Percentiles rank a stretch among this genome's conserved stretches.
Evolutionary conservation across 1,140 invertebrate genomes (phyloP).

Genomic region (Homarus americanus): DNA sequence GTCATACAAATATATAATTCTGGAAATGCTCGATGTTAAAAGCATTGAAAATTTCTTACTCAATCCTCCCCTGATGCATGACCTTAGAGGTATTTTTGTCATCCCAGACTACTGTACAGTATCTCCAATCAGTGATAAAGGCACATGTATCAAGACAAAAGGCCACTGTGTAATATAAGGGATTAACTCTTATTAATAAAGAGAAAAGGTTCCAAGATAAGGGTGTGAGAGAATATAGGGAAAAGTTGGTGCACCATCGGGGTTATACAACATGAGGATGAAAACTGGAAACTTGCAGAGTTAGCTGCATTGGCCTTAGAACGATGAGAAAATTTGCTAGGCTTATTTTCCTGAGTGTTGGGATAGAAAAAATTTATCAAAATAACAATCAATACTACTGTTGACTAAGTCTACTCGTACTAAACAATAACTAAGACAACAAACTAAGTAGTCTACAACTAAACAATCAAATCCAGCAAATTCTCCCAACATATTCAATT

Average conservation of each 20-base stretch:
- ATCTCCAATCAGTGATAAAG: conserved; percentile 30
- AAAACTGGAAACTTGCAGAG: conserved; percentile 70
- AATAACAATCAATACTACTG: conserved; percentile 60
- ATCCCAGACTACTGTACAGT: no score
- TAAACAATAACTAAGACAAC: conserved; percentile 63
- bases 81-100: background rate
- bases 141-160: conserved; percentile 32
- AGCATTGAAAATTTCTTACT: background rate
- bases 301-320: conserved; percentile 68
- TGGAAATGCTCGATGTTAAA: background rate
- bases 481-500: conserved; percentile 70
- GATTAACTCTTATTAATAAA: background rate
- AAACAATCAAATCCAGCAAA: conserved; percentile 70
- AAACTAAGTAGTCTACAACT: conserved; percentile 67
- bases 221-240: background rate
- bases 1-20: background rate
- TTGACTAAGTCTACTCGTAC: conserved; percentile 65
- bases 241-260: conserved; percentile 55
- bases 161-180: conserved; percentile 47
- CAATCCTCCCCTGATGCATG: background rate
- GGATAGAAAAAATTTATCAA: conserved; percentile 61
- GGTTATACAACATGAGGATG: conserved; percentile 62
- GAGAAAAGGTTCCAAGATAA: conserved; percentile 53
- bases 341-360: conserved; percentile 71
- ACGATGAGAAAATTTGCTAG: conserved; percentile 72